Evolutionary conservation across 2,113 vertebrate genomes (phyloP).

Genomic region (Crotalus horridus): DNA sequence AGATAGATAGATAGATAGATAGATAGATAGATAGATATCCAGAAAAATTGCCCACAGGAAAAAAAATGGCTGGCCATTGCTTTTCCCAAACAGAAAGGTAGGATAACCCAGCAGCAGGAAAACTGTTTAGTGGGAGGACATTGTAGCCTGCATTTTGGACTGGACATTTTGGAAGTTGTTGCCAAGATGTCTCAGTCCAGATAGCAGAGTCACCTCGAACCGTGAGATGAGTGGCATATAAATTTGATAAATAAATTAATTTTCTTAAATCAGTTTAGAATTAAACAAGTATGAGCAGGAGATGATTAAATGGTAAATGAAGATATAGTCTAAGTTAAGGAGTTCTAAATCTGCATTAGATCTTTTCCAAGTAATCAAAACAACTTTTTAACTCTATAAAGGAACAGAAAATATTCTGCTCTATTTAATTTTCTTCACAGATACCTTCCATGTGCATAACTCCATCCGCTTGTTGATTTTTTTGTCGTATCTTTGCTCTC

Average conservation of each 20-base stretch:
- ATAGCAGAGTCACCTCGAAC: neutral
- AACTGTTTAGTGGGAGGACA: neutral
- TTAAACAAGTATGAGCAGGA: neutral
- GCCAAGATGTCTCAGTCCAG: neutral
- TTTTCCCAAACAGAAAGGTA: neutral
- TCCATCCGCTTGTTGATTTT: neutral
- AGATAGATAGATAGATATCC: no score
- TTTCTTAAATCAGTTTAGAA: neutral
- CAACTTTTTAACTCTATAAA: neutral
- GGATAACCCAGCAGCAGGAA: neutral
- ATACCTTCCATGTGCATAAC: neutral
- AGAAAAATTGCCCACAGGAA: neutral
- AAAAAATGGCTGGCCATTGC: neutral
- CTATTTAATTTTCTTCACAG: neutral
- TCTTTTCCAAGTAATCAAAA: neutral
- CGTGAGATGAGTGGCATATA: no score
- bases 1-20: fast-evolving
- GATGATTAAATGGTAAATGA: neutral
- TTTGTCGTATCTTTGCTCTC: neutral
- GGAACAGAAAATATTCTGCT: neutral
- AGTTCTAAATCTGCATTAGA: neutral
- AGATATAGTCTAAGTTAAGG: neutral
- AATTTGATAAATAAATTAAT: neutral
- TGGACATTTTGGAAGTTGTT: neutral
- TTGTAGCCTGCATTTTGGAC: neutral